phyloP scores from a whole-genome alignment of 1,140 invertebrate species.

The Copidosoma floridanum region DNA sequence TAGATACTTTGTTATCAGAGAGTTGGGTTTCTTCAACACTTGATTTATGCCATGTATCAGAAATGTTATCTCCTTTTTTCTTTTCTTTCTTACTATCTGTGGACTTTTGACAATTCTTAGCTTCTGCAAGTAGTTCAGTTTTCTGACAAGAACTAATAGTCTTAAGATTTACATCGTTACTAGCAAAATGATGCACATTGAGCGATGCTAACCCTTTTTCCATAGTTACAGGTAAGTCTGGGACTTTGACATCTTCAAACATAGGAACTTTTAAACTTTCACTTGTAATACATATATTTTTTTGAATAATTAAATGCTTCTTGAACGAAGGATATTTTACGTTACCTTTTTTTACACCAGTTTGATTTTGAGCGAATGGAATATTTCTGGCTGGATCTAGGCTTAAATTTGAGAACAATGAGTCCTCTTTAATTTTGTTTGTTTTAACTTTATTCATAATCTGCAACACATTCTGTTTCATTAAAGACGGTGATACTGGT shows the following conservation, averaged over 20 bases:
- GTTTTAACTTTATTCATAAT: slow-evolving; percentile 53
- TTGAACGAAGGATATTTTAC: slow-evolving; percentile 38
- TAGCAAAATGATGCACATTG: too few relatives aligned
- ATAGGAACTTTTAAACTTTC: slow-evolving; percentile 33
- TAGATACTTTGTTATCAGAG: too few relatives aligned
- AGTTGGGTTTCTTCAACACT: too few relatives aligned
- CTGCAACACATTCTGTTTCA: slow-evolving; percentile 45
- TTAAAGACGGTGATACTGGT: slow-evolving; percentile 7
- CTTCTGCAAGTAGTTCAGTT: too few relatives aligned
- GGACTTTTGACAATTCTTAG: too few relatives aligned
- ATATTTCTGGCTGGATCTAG: slow-evolving; percentile 47
- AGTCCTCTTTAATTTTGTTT: slow-evolving; percentile 53
- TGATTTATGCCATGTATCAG: too few relatives aligned
- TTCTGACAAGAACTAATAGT: too few relatives aligned
- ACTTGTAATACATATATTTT: slow-evolving; percentile 38
- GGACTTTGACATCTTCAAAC: slow-evolving; percentile 44
- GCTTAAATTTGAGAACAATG: slow-evolving; percentile 51
- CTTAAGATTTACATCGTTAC: too few relatives aligned
- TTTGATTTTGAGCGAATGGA: slow-evolving; percentile 49
- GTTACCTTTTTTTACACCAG: slow-evolving; percentile 46
- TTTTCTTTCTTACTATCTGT: slow-evolving; percentile 50
- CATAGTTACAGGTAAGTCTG: slow-evolving; percentile 25
- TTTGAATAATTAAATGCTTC: slow-evolving; percentile 40
- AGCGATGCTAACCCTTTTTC: background rate
- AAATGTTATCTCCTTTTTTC: slow-evolving; percentile 40